These are phyloP conservation scores for Forbesichthys papilliferus DNA, from an alignment of 2,113 vertebrate species.

Conservation along the genomic window DNA sequence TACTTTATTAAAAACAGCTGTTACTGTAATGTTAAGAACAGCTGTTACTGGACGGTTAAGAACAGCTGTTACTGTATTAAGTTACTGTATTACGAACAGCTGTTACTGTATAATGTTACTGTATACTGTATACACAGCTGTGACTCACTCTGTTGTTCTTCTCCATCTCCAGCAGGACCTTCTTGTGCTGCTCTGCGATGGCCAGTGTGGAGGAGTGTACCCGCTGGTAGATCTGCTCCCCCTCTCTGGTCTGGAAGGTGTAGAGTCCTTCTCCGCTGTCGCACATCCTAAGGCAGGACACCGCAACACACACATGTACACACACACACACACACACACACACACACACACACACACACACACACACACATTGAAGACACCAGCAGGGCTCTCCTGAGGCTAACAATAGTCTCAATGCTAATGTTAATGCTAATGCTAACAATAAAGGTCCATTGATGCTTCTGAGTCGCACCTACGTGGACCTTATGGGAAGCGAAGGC, in stretches of 20 bases:
- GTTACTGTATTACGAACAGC: too few species aligned
- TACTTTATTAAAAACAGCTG: too few species aligned
- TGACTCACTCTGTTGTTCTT: slow-evolving; percentile 87
- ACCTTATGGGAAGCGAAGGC: too few species aligned
- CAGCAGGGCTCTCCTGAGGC: neutral
- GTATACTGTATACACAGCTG: neutral
- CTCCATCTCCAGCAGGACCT: slow-evolving; percentile 92
- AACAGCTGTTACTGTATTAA: too few species aligned
- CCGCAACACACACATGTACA: neutral
- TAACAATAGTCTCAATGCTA: too few species aligned
- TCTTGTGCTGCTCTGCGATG: slow-evolving; percentile 95
- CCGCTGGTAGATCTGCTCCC: slow-evolving; percentile 95
- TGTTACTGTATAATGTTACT: too few species aligned
- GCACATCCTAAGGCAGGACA: slow-evolving; percentile 82
- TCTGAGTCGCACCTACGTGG: too few species aligned
- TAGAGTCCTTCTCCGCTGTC: slow-evolving; percentile 94
- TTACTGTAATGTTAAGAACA: too few species aligned
- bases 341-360: slow-evolving; percentile 6
- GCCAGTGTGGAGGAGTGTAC: slow-evolving; percentile 92
- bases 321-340: slow-evolving; percentile 10
- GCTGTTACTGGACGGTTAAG: too few species aligned
- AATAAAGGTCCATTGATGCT: too few species aligned
- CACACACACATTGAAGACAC: neutral
- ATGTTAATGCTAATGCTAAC: too few species aligned
- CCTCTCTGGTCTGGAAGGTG: slow-evolving; percentile 96